These are phyloP conservation scores for Blennius ocellaris DNA, from an alignment of 2,113 vertebrate species.

Conservation along the genomic window DNA sequence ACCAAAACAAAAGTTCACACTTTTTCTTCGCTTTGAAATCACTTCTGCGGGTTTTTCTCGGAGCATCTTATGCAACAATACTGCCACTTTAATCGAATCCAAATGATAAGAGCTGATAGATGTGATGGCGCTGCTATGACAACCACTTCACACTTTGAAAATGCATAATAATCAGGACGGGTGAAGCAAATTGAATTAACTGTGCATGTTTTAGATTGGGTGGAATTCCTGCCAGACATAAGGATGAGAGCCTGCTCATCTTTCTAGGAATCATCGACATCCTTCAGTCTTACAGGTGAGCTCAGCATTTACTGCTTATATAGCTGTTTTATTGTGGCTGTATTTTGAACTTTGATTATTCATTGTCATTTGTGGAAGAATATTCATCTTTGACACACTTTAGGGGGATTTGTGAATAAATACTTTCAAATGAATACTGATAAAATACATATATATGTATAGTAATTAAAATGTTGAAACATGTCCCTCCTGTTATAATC, in stretches of 20 bases:
- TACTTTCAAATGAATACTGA: no score
- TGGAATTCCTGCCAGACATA: constrained; percentile 96
- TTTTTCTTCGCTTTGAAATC: background rate
- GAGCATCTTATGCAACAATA: background rate
- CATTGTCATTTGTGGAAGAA: no score
- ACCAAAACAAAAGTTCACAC: background rate
- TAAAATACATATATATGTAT: no score
- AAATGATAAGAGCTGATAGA: background rate
- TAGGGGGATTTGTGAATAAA: no score
- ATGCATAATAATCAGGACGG: background rate
- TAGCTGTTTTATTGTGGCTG: no score
- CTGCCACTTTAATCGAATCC: background rate
- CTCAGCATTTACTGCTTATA: no score
- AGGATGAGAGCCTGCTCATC: constrained; percentile 92
- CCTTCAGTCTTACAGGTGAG: constrained; percentile 95
- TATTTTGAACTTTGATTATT: no score
- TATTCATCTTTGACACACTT: no score
- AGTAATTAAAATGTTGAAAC: no score
- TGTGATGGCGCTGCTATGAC: background rate
- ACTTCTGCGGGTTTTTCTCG: background rate
- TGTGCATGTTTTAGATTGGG: constrained; percentile 86
- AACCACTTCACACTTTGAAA: background rate
- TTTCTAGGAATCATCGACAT: constrained; percentile 98
- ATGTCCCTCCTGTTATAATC: no score
- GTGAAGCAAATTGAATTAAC: no score